Evolutionary conservation across 2,888 invertebrate species (phyloP), one percentile per base, ranked within the genome.

Genomic region (Thera obeliscata): DNA sequence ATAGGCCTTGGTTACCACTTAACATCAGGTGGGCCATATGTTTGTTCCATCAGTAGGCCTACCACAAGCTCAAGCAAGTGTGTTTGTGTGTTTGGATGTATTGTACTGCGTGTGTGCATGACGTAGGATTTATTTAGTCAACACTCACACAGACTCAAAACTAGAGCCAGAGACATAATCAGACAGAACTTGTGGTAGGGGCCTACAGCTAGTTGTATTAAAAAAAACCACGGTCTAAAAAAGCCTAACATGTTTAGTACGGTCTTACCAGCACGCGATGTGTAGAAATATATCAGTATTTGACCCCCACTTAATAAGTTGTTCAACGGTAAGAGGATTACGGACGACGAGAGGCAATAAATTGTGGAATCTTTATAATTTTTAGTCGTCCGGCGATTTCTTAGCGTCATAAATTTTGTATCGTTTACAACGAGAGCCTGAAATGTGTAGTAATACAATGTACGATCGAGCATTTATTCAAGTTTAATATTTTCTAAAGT

Each of bases 281-380:
- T 46, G 75, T 78, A 87, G 84, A 87, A 87, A 87, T 87, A 89
- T 92, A 92, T 92, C 90, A 91, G 92, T 86, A 84, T 93, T 92
- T 90, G 88, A 84, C 89, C 88, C 88, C 87, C 89, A 88, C 87
- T 90, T 90, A 91, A 90, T 92, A 93, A 91, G 90, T 88, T 87
- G 87, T 88, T 83, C 80, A 89, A 87, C 87, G 82, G 74, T 93
- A 93, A 93, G 90, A 87, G 87, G 93, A 89, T 93, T 93, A 93
- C 81, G 71, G 69, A 66, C 67, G 69, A 62, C 64, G 66, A 78
- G 78, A 76, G 80, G 87, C 84, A 82, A 91, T 93, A 93, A 93
- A 93, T 93, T 88, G 80, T 87, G 88, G 90, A 91, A 91, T 93
- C 91, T 93, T 93, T 93, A 92, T 89, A 91, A 90, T 92, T 92